phyloP scores from a whole-genome alignment of 1,140 invertebrate genomes.

The Drosophila leontia region DNA sequence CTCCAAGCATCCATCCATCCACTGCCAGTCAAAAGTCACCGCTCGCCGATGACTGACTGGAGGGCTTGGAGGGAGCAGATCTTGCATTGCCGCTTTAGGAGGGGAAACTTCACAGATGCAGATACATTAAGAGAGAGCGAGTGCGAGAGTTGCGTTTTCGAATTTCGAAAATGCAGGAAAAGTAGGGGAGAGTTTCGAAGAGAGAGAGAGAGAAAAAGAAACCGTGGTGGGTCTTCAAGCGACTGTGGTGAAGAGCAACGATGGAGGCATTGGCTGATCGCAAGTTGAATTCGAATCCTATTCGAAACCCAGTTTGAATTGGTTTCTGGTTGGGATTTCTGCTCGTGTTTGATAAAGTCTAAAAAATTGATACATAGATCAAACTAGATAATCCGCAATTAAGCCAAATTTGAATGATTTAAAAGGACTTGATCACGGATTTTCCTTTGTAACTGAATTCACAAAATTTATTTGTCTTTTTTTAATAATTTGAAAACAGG shows the following conservation, averaged over 20 bases:
- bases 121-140: neutral
- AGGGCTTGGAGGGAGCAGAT: conserved; percentile 9
- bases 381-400: neutral
- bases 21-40: conserved; percentile 49
- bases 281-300: conserved; percentile 14
- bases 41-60: conserved; percentile 13
- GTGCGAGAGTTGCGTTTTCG: conserved; percentile 43
- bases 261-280: conserved; percentile 32
- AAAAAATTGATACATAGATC: neutral
- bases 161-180: conserved; percentile 66
- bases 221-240: conserved; percentile 51
- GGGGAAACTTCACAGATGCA: conserved; percentile 30
- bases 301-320: conserved; percentile 23
- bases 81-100: neutral
- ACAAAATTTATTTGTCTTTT: neutral
- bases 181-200: conserved; percentile 33
- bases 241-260: conserved; percentile 54
- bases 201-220: conserved; percentile 9
- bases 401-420: neutral
- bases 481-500: neutral
- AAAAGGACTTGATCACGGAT: neutral
- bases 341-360: neutral
- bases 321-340: conserved; percentile 20
- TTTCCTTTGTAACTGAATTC: neutral
- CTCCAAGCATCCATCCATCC: conserved; percentile 48